Percentiles rank a stretch among this genome's conserved stretches.
phyloP scores from a whole-genome alignment of 2,888 invertebrate genomes.

The Spilosoma lubricipeda region DNA sequence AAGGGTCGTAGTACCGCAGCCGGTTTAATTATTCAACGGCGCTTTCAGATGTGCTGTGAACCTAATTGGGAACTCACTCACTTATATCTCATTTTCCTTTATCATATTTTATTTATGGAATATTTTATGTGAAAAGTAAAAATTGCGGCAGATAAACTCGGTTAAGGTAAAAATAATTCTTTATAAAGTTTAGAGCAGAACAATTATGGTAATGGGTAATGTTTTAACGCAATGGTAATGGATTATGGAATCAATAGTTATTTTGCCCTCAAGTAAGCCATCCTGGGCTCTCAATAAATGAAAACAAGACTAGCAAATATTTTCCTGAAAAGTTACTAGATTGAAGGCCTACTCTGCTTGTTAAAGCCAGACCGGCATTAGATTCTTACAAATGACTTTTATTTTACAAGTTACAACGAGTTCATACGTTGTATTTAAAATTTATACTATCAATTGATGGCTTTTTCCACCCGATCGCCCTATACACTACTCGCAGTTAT shows the following conservation, averaged over 20 bases:
- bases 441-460: too few relatives aligned
- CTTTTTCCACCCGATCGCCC: too few relatives aligned
- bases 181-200: neutral
- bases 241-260: neutral
- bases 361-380: neutral
- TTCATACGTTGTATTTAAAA: too few relatives aligned
- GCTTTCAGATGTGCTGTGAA: constrained; percentile 70
- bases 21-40: constrained; percentile 76
- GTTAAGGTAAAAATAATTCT: constrained; percentile 19
- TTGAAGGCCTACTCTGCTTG: neutral
- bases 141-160: constrained; percentile 25
- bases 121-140: constrained; percentile 38
- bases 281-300: neutral
- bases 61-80: constrained; percentile 73
- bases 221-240: too few relatives aligned
- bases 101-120: constrained; percentile 58
- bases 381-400: neutral
- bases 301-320: neutral
- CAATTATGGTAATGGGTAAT: neutral
- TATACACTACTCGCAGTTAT: too few relatives aligned
- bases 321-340: neutral
- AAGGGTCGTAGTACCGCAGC: constrained; percentile 64
- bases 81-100: constrained; percentile 64
- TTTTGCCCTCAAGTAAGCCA: neutral
- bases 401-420: neutral